phyloP scores from a whole-genome alignment of 1,140 invertebrate genomes.

The Varroa destructor region DNA sequence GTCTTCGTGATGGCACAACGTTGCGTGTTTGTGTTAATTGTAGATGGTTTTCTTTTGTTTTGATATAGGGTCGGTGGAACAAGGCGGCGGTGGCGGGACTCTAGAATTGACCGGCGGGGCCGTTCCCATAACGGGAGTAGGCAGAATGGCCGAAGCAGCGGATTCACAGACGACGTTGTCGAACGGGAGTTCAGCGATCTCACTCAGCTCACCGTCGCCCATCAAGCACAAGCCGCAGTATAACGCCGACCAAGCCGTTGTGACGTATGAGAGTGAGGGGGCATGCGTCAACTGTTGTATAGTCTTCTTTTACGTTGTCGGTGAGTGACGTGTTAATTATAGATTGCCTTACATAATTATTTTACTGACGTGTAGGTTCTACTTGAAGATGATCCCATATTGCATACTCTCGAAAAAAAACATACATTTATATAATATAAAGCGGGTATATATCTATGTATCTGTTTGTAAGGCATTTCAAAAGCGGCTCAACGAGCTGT shows the following conservation, averaged over 20 bases:
- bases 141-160: constrained; percentile 18
- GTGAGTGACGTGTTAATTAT: neutral
- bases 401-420: too few species aligned
- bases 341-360: too few species aligned
- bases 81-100: constrained; percentile 23
- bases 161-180: constrained; percentile 24
- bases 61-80: neutral
- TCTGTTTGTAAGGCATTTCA: too few species aligned
- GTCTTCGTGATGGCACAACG: too few species aligned
- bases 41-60: too few species aligned
- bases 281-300: constrained; percentile 25
- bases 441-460: too few species aligned
- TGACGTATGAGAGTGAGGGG: constrained; percentile 10
- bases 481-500: too few species aligned
- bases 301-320: constrained; percentile 15
- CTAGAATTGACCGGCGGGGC: neutral
- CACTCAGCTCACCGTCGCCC: constrained; percentile 15
- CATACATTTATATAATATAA: too few species aligned
- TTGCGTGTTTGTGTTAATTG: too few species aligned
- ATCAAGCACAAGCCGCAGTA: constrained; percentile 27
- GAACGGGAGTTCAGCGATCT: constrained; percentile 24
- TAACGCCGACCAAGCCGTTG: neutral
- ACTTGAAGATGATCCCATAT: too few species aligned
- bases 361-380: too few species aligned
- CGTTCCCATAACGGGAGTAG: too few species aligned